Evolutionary conservation across 2,888 invertebrate species (phyloP).

Genomic region (Halictus quadricinctus): DNA sequence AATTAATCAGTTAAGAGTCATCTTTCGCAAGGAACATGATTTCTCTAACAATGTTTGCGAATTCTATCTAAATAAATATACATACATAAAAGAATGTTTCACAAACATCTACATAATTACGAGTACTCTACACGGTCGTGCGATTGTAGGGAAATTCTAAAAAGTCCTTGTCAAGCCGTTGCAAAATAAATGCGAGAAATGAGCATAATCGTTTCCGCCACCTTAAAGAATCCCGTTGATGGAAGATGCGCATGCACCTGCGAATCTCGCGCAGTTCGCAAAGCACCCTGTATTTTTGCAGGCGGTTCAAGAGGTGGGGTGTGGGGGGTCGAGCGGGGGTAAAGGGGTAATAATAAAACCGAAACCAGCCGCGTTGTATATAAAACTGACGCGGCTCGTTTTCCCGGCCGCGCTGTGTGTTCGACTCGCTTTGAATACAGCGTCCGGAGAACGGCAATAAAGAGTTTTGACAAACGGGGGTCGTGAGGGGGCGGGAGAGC

Average conservation of each 20-base stretch:
- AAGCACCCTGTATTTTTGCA: constrained; percentile 47
- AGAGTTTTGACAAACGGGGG: constrained; percentile 80
- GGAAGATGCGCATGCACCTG: not conserved
- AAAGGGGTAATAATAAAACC: constrained; percentile 67
- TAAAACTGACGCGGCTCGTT: constrained; percentile 73
- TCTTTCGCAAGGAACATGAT: not conserved
- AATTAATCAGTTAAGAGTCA: not conserved
- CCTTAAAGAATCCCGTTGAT: not conserved
- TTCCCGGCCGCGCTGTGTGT: constrained; percentile 68
- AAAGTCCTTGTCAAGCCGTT: not conserved
- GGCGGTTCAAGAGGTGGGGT: not conserved
- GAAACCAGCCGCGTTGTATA: constrained; percentile 64
- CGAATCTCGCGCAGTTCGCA: not conserved
- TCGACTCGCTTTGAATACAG: constrained; percentile 77
- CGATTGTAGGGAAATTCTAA: not conserved
- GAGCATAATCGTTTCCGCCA: not conserved
- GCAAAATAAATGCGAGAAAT: not conserved
- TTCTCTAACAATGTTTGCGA: not conserved
- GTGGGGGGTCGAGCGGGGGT: not conserved
- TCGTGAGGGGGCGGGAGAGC: not conserved
- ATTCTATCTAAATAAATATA: not conserved
- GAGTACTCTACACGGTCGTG: not conserved
- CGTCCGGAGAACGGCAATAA: constrained; percentile 77
- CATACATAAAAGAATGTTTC: not conserved
- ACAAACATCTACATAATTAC: not conserved